Conservation (phyloP, 2,888 invertebrate species). For the Netelia fuscicornis region DNA sequence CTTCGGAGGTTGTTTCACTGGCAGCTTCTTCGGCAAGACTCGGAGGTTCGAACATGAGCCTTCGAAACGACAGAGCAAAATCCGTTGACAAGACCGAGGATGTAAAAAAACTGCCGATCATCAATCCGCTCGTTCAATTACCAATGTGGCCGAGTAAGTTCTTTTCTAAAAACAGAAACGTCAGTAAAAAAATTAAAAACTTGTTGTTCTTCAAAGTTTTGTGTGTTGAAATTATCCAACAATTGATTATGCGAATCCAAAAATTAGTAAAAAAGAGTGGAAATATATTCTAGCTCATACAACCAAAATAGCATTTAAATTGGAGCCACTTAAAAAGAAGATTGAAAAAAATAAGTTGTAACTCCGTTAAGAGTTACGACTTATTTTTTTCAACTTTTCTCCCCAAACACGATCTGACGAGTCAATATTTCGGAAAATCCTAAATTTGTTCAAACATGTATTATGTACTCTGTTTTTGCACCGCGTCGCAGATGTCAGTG, state of each 20-base stretch:
- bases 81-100: slow-evolving; percentile 86
- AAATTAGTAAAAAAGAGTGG: neutral
- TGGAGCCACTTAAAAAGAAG: no score
- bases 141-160: slow-evolving; percentile 95
- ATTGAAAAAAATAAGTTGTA: no score
- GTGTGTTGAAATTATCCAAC: slow-evolving; percentile 7
- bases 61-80: slow-evolving; percentile 82
- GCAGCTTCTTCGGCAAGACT: slow-evolving; percentile 88
- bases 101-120: slow-evolving; percentile 92
- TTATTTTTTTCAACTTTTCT: no score
- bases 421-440: neutral
- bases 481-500: slow-evolving; percentile 87
- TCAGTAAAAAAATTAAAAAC: neutral
- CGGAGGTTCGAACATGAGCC: slow-evolving; percentile 80
- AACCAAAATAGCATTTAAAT: no score
- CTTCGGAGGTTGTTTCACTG: slow-evolving; percentile 87
- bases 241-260: slow-evolving; percentile 8
- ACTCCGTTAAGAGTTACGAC: no score
- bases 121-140: slow-evolving; percentile 94
- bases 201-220: slow-evolving; percentile 5
- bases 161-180: neutral
- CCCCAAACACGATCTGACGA: neutral
- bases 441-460: neutral
- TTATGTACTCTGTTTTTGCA: neutral
- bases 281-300: no score